These are phyloP conservation scores for Charadrius vociferus DNA, from an alignment of 2,113 vertebrate genomes.

Conservation along the genomic window DNA sequence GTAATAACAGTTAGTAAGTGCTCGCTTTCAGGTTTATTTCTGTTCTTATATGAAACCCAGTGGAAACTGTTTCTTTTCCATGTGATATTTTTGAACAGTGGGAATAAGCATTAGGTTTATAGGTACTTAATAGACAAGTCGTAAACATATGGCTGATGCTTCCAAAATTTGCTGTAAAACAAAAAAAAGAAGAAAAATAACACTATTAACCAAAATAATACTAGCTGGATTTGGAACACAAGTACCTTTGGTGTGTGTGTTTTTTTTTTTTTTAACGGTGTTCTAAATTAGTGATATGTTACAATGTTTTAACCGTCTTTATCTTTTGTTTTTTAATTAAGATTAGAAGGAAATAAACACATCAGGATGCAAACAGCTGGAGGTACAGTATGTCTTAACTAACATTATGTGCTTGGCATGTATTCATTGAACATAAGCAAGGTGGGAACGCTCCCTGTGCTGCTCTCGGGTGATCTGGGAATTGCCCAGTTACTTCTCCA, in stretches of 20 bases:
- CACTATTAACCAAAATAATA: not conserved
- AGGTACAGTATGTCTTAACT: conserved; percentile 70
- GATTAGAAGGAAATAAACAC: conserved; percentile 71
- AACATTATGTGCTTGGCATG: not conserved
- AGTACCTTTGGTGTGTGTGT: not conserved
- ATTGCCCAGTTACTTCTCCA: not conserved
- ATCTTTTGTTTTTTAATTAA: conserved; percentile 68
- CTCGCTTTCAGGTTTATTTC: conserved; percentile 43
- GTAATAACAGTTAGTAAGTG: conserved; percentile 9
- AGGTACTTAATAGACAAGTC: not conserved
- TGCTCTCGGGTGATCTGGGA: not conserved
- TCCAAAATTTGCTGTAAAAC: not conserved
- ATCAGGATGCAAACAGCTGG: conserved; percentile 19
- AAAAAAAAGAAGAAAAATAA: not conserved
- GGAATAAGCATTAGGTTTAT: not conserved
- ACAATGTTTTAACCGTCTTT: conserved; percentile 24
- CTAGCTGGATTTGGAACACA: not conserved
- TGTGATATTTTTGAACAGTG: not conserved
- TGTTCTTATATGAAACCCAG: not conserved
- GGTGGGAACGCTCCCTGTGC: not conserved
- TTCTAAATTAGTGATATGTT: not conserved
- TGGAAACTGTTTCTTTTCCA: not conserved
- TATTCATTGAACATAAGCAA: not conserved
- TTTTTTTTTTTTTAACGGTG: not conserved
- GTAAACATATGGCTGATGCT: not conserved